phyloP scores from a whole-genome alignment of 2,113 vertebrate genomes.

The Eptesicus fuscus region DNA sequence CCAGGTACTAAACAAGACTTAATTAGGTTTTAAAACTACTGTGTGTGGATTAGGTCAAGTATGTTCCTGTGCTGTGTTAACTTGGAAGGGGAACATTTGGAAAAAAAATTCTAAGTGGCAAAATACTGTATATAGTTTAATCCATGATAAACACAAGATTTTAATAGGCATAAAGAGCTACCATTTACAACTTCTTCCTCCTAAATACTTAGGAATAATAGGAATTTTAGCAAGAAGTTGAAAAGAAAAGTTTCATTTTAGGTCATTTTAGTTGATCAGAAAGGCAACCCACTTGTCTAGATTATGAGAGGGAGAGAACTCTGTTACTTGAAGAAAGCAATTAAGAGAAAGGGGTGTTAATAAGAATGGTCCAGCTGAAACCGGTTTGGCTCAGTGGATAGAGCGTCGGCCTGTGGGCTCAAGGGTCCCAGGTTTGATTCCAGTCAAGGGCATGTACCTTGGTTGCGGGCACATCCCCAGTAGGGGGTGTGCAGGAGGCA shows the following conservation, averaged over 20 bases:
- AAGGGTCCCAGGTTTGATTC: no score
- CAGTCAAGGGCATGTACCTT: no score
- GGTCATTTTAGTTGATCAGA: not conserved
- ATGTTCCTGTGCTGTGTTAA: not conserved
- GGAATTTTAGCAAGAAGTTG: not conserved
- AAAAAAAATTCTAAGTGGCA: not conserved
- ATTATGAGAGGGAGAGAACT: not conserved
- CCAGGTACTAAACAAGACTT: not conserved
- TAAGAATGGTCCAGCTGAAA: not conserved
- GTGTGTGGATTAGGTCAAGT: not conserved
- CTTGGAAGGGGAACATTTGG: not conserved
- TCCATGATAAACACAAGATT: not conserved
- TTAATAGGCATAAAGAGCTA: not conserved
- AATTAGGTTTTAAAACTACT: not conserved
- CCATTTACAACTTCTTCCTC: not conserved
- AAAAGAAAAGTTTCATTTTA: not conserved
- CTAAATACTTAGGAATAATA: slow-evolving; percentile 24
- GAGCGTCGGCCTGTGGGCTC: no score
- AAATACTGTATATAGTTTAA: not conserved
- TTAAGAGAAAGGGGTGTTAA: not conserved
- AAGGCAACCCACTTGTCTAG: not conserved
- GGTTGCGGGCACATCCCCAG: no score
- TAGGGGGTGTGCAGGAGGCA: no score
- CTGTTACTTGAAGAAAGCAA: not conserved
- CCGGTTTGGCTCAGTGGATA: no score